Evolutionary conservation across 2,888 invertebrate species (phyloP).

Genomic region (Junonia oenone): DNA sequence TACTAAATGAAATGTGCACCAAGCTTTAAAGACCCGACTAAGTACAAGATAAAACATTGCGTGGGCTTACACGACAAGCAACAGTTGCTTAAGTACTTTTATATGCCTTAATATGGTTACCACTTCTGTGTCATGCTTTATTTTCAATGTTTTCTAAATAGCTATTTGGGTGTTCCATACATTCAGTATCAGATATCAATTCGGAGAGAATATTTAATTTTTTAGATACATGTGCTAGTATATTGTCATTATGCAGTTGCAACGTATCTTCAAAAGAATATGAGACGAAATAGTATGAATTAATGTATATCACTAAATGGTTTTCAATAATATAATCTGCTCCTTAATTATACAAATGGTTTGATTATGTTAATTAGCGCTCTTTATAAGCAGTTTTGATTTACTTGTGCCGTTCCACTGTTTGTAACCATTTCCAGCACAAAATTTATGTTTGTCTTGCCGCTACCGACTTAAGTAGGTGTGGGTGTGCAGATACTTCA

Average conservation of each 20-base stretch:
- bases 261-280: neutral
- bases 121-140: slow-evolving; percentile 34
- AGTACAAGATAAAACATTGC: slow-evolving; percentile 66
- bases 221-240: neutral
- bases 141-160: slow-evolving; percentile 15
- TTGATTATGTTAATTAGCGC: slow-evolving; percentile 69
- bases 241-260: neutral
- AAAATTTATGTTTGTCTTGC: slow-evolving; percentile 65
- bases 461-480: slow-evolving; percentile 67
- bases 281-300: neutral
- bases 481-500: slow-evolving; percentile 50
- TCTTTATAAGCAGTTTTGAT: slow-evolving; percentile 72
- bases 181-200: neutral
- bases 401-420: slow-evolving; percentile 57
- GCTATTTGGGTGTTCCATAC: slow-evolving; percentile 11
- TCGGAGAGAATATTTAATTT: neutral
- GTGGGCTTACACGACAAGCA: slow-evolving; percentile 58
- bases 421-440: slow-evolving; percentile 59
- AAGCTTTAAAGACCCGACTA: slow-evolving; percentile 18
- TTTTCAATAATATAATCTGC: slow-evolving; percentile 34
- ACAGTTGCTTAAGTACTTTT: slow-evolving; percentile 69
- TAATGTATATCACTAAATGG: neutral
- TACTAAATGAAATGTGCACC: slow-evolving; percentile 18
- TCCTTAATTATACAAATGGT: slow-evolving; percentile 73
- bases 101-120: slow-evolving; percentile 54